phyloP scores from a whole-genome alignment of 2,888 invertebrate genomes.

The Philonicus albiceps region DNA sequence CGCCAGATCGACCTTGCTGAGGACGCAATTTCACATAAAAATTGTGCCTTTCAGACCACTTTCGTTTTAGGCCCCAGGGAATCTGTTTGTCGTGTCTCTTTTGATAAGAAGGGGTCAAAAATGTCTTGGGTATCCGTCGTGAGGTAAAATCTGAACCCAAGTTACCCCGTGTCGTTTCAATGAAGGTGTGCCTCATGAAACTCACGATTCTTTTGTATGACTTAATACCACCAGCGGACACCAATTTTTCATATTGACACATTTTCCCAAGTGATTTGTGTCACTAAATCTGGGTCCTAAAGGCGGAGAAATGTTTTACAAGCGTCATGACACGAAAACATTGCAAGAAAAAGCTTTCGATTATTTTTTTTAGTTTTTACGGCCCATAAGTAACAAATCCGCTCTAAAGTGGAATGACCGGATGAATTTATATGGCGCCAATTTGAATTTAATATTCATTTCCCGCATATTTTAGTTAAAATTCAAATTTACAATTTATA shows the following conservation, averaged over 20 bases:
- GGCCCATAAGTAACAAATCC: not conserved
- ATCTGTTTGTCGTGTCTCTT: not conserved
- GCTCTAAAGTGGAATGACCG: not conserved
- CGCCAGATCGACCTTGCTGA: not conserved
- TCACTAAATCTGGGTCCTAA: not conserved
- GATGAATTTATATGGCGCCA: constrained; percentile 22
- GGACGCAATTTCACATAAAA: not conserved
- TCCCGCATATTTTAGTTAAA: constrained; percentile 16
- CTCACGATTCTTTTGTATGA: constrained; percentile 23
- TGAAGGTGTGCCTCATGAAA: not conserved
- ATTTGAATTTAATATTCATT: not conserved
- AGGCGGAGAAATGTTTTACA: constrained; percentile 10
- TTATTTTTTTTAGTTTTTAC: not conserved
- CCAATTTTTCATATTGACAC: constrained; percentile 21
- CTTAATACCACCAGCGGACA: not conserved
- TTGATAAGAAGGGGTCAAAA: not conserved
- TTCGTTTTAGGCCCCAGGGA: not conserved
- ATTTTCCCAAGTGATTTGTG: not conserved
- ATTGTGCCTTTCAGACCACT: not conserved
- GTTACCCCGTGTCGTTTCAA: not conserved
- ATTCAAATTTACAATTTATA: constrained; percentile 25
- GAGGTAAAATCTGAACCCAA: not conserved
- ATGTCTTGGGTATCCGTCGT: not conserved
- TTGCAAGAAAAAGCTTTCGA: constrained; percentile 16
- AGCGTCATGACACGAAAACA: not conserved